Conservation (phyloP, 2,797 vertebrate species). For the Glyptemys insculpta region DNA sequence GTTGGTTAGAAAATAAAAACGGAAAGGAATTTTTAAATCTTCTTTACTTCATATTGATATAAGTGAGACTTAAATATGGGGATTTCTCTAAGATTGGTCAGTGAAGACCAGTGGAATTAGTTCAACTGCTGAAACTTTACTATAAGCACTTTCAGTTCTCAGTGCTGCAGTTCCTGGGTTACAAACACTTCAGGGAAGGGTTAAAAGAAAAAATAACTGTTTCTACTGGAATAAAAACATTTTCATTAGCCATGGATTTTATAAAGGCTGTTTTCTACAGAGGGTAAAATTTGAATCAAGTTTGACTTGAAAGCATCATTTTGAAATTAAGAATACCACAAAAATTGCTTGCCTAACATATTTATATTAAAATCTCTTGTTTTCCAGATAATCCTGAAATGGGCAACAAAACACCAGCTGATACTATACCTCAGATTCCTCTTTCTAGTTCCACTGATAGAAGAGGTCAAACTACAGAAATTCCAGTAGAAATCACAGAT, state of each 20-base stretch:
- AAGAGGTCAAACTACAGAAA: conserved; percentile 75
- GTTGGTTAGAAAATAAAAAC: not conserved
- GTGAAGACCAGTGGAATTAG: not conserved
- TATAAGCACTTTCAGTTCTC: not conserved
- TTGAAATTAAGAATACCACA: not conserved
- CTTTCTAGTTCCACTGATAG: conserved; percentile 63
- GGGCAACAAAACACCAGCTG: conserved; percentile 70
- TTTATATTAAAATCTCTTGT: conserved; percentile 6
- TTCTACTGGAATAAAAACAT: not conserved
- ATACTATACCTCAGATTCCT: conserved; percentile 74
- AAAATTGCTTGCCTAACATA: not conserved
- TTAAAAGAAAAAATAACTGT: not conserved
- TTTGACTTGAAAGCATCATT: not conserved
- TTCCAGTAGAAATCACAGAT: conserved; percentile 75
- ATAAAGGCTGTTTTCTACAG: not conserved
- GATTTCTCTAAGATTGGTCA: not conserved
- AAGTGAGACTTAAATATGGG: not conserved
- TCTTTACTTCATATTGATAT: not conserved
- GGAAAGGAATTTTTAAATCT: not conserved
- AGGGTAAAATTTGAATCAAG: not conserved
- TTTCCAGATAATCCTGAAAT: conserved; percentile 75
- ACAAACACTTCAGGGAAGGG: accelerated
- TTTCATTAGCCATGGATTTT: not conserved
- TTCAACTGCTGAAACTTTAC: not conserved
- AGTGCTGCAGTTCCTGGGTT: not conserved